Evolutionary conservation across 2,113 vertebrate genomes (phyloP), one percentile per base, ranked within the genome.

Genomic region (Cyanistes caeruleus): DNA sequence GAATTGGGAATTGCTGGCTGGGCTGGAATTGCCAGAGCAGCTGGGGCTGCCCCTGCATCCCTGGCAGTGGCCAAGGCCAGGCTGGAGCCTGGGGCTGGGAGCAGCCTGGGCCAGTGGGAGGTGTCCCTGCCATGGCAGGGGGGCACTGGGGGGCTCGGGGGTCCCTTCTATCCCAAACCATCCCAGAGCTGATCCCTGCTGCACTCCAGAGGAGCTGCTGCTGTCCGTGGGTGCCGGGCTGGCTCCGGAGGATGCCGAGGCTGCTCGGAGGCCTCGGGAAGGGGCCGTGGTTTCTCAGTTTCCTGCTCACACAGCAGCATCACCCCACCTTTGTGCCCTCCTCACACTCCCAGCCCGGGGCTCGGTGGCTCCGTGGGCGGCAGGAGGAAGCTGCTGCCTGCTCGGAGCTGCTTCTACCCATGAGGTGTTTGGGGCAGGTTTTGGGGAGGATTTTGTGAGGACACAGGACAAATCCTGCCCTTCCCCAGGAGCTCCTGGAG

Each of bases 131-230:
- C n/a, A n/a, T n/a, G n/a, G n/a, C n/a, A n/a, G 33, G 43, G 3
- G 18, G 63, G 53, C 21, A 2, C 35, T 37, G 27, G 3, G 0
- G 33, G 55, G 17, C 3, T 22, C 68, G 6, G 12, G 9, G 56
- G 1, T n/a, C n/a, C 55, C 41, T 14, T 3, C 23, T n/a, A 18
- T 7, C 28, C 15, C 58, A 53, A 0, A 0, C 37, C 64, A 11
- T 5, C 1, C 49, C 10, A 0, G 5, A 13, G 0, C 3, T 20
- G 64, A 1, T 53, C 58, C 46, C n/a, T 44, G 69, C 51, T 4
- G 33, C 31, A 6, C 13, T 15, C 15, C 16, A 10, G 5, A 39
- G 53, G 13, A 18, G 25, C 28, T 13, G 48, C 68, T 10, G 35
- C 5, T 31, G 53, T 21, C 55, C 13, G 9, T 12, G 31, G 56